Evolutionary conservation across 2,888 invertebrate genomes (phyloP), one percentile per base, ranked within the genome.

Genomic region (Nomada goodeniana): DNA sequence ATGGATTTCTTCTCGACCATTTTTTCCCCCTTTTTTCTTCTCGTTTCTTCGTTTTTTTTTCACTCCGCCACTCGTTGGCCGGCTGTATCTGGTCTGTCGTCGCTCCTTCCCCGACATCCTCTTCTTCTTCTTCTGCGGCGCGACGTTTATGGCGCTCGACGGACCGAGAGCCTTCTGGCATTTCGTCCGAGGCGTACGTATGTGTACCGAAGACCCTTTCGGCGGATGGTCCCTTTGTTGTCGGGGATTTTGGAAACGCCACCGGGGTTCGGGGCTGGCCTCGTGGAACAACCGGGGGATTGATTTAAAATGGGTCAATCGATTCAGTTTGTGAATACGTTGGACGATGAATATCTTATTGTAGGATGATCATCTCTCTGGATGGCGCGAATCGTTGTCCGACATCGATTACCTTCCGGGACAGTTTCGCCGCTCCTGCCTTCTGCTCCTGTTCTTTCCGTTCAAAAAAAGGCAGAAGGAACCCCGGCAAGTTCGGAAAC

Each of bases 81-180:
- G 0, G 23, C 47, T 50, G 18, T 50, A 47, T 26, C 26, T 11
- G 18, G 26, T 9, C 36, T 15, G 13, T 10, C 18, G 15, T 36
- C 5, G 36, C 36, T 7, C 36, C 36, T 63, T 15, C 7, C 18
- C 63, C 4, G n/a, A 20, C 2, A 1, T n/a, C 18, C 9, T n/a
- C 18, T 3, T 36, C 42, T 53, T 36, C 42, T 53, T 53, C 23
- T 23, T 67, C 53, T 42, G 36, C 0, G 0, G 18, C 10, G 36
- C 47, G 59, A 60, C 70, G 20, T 60, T 70, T 70, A 60, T 60
- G 47, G 68, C 36, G 68, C 44, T 26, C 68, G n/a, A 50, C 64
- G 50, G 50, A 47, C 7, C 64, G 64, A 26, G 50, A n/a, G 55
- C 23, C 57, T 57, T 23, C 23, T 15, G 36, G 20, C 29, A 2